A percentile compares a stretch with the other conserved stretches of the same genome.
Evolutionary conservation across 2,888 invertebrate species (phyloP).

Genomic region (Pilophorus perplexus): DNA sequence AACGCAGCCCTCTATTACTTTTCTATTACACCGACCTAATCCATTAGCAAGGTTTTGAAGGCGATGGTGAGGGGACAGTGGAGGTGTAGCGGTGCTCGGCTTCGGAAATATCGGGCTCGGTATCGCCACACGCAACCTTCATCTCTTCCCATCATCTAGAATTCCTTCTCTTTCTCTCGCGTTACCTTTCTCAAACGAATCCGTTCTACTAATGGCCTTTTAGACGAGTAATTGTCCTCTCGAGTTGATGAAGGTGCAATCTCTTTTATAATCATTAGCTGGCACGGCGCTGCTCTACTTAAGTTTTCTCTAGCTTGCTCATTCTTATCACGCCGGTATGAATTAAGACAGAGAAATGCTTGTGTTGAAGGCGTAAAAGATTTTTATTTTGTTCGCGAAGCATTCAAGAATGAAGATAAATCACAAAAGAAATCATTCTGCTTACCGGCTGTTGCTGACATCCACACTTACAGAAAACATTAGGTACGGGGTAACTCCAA

Average conservation of each 20-base stretch:
- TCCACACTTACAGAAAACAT: too few relatives aligned
- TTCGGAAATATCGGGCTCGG: too few relatives aligned
- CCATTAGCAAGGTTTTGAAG: neutral
- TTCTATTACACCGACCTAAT: neutral
- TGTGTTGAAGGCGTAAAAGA: too few relatives aligned
- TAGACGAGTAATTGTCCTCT: neutral
- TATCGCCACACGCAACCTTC: neutral
- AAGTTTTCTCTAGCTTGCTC: too few relatives aligned
- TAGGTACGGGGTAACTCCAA: too few relatives aligned
- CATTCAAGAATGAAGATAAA: too few relatives aligned
- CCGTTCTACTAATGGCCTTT: neutral
- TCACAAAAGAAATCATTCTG: too few relatives aligned
- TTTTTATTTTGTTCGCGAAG: too few relatives aligned
- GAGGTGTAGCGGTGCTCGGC: neutral
- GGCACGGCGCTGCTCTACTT: neutral
- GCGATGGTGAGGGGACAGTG: neutral
- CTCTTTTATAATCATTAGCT: slow-evolving; percentile 3
- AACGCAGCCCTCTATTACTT: slow-evolving; percentile 2
- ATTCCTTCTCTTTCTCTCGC: neutral
- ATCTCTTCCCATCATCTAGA: neutral
- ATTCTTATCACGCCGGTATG: too few relatives aligned
- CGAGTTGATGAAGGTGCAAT: neutral
- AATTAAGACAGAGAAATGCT: too few relatives aligned
- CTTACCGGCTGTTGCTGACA: too few relatives aligned
- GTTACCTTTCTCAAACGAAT: neutral